A percentile compares a stretch with the other conserved stretches of the same genome.
Conservation (phyloP, 1,140 invertebrate genomes). For the Doryteuthis pealeii region DNA sequence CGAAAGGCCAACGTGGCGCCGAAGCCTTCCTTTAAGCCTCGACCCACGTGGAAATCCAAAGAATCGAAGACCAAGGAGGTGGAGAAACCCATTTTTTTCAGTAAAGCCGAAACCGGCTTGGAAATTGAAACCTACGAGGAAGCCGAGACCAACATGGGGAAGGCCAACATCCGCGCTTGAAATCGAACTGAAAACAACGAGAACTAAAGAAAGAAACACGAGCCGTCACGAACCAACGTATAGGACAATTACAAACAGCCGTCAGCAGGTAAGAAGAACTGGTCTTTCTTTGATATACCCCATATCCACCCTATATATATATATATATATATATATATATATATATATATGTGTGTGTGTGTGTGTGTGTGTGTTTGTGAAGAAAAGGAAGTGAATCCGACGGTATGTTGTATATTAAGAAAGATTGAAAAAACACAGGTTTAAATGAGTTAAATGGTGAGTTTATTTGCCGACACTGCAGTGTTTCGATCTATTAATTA, state of each 20-base stretch:
- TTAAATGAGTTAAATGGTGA: no score
- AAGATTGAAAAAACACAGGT: no score
- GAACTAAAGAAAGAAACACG: neutral
- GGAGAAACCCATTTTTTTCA: neutral
- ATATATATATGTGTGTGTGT: no score
- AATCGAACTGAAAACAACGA: constrained; percentile 16
- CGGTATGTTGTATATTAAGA: no score
- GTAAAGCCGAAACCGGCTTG: neutral
- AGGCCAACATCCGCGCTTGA: neutral
- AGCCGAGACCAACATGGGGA: neutral
- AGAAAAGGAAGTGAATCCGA: no score
- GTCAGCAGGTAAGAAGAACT: constrained; percentile 17
- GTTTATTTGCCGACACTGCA: no score
- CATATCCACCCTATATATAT: no score
- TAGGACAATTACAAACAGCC: constrained; percentile 1
- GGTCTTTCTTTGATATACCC: no score
- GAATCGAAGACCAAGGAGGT: neutral
- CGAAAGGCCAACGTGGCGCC: neutral
- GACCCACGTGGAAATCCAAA: constrained; percentile 1
- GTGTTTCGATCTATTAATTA: no score
- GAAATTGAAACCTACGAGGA: constrained; percentile 1
- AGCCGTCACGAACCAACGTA: neutral
- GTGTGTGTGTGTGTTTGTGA: no score
- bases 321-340: no score
- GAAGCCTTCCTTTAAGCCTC: constrained; percentile 14